phyloP scores from a whole-genome alignment of 2,797 vertebrate species.

The Carduelis carduelis region DNA sequence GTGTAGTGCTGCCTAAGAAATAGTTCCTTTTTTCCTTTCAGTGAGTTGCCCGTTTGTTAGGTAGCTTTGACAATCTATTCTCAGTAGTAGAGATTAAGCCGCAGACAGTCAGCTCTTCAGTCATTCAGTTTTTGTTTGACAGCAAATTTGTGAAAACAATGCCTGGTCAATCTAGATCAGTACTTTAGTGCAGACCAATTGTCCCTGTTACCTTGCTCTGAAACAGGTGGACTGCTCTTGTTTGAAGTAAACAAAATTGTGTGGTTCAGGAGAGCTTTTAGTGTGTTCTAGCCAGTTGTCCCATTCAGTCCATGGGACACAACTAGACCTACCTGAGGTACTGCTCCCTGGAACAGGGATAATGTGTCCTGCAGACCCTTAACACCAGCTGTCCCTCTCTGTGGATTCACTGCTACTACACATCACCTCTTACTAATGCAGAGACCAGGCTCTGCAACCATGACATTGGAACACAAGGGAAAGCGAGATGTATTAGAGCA shows the following conservation, averaged over 20 bases:
- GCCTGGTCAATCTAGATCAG: neutral
- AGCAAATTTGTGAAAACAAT: neutral
- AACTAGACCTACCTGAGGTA: neutral
- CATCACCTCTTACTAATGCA: neutral
- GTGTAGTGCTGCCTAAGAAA: neutral
- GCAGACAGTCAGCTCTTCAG: neutral
- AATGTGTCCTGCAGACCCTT: neutral
- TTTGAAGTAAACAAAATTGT: neutral
- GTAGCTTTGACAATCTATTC: neutral
- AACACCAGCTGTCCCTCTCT: neutral
- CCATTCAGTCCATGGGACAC: neutral
- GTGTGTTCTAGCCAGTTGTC: neutral
- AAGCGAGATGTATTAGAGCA: fast-evolving
- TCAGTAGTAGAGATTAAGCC: neutral
- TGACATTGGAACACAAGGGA: neutral
- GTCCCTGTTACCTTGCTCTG: neutral
- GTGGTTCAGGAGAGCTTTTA: neutral
- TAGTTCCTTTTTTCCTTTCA: neutral
- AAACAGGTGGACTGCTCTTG: neutral
- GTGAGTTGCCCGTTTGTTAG: neutral
- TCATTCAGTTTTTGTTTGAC: neutral
- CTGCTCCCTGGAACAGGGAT: neutral
- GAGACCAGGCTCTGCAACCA: neutral
- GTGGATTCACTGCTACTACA: neutral
- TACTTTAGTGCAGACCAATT: neutral